Conservation (phyloP, 2,113 vertebrate genomes). For the Nesogale talazaci region DNA sequence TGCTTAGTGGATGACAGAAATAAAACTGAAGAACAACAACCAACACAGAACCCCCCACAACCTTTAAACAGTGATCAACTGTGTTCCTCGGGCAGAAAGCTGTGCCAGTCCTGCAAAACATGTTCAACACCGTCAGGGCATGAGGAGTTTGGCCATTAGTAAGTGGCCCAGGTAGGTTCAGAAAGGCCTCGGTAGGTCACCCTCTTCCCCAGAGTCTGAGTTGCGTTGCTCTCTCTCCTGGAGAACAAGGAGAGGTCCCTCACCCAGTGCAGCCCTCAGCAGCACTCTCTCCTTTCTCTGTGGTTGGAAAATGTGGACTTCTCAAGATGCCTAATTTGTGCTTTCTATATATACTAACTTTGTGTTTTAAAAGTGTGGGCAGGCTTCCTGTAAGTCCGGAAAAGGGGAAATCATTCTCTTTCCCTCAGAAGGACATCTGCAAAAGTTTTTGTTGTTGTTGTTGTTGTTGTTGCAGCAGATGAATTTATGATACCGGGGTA, state of each 20-base stretch:
- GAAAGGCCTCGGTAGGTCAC: neutral
- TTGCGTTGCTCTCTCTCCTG: conserved; percentile 43
- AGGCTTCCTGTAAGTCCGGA: conserved; percentile 85
- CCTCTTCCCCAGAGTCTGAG: neutral
- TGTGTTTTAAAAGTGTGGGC: conserved; percentile 85
- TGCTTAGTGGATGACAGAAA: conserved; percentile 45
- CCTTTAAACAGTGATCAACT: neutral
- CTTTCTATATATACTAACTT: conserved; percentile 86
- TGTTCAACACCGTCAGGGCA: conserved; percentile 29
- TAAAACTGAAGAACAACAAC: too few species aligned
- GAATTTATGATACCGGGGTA: conserved; percentile 71
- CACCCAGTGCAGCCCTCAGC: conserved; percentile 14
- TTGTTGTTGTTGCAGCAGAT: conserved; percentile 77
- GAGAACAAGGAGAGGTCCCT: conserved; percentile 30
- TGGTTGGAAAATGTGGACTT: conserved; percentile 84
- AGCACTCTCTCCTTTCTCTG: conserved; percentile 80
- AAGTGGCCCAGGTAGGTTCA: conserved; percentile 48
- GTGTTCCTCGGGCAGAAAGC: neutral
- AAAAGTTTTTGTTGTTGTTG: conserved; percentile 72
- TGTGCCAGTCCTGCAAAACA: neutral
- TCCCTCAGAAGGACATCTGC: conserved; percentile 80
- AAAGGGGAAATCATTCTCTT: conserved; percentile 72
- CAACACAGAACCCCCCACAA: too few species aligned
- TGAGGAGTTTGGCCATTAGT: neutral
- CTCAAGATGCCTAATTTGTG: conserved; percentile 84